Evolutionary conservation across 2,113 vertebrate species (phyloP).

Genomic region (Onychostruthus taczanowskii): DNA sequence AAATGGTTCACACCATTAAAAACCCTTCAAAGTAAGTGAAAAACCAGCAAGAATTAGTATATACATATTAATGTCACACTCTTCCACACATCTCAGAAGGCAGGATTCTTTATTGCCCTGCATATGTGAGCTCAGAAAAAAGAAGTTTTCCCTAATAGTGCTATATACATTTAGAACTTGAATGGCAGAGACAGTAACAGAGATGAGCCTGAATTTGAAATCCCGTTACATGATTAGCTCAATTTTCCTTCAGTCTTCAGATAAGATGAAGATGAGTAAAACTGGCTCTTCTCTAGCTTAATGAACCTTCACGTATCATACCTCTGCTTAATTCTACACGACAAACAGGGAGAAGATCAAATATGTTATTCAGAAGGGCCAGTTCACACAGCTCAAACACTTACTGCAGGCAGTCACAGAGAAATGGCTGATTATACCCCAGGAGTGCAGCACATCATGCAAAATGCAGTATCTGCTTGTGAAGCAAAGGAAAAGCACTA

Average conservation of each 20-base stretch:
- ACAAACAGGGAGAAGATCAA: background rate
- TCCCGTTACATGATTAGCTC: background rate
- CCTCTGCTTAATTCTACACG: background rate
- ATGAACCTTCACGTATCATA: background rate
- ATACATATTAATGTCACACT: background rate
- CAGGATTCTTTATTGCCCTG: background rate
- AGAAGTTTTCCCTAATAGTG: background rate
- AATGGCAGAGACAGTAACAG: background rate
- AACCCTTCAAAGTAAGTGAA: background rate
- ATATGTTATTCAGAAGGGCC: background rate
- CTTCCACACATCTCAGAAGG: background rate
- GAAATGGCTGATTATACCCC: background rate
- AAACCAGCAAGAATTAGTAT: background rate
- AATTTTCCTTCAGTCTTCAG: background rate
- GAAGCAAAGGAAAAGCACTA: background rate
- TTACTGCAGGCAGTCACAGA: background rate
- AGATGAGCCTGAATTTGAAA: background rate
- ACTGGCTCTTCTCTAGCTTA: background rate
- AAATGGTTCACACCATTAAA: background rate
- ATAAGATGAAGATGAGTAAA: background rate
- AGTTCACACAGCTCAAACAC: background rate
- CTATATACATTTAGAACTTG: background rate
- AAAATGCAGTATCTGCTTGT: background rate
- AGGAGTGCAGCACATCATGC: background rate
- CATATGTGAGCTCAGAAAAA: background rate